Conservation (phyloP, 2,113 vertebrate species). For the Mesoclemmys tuberculata region DNA sequence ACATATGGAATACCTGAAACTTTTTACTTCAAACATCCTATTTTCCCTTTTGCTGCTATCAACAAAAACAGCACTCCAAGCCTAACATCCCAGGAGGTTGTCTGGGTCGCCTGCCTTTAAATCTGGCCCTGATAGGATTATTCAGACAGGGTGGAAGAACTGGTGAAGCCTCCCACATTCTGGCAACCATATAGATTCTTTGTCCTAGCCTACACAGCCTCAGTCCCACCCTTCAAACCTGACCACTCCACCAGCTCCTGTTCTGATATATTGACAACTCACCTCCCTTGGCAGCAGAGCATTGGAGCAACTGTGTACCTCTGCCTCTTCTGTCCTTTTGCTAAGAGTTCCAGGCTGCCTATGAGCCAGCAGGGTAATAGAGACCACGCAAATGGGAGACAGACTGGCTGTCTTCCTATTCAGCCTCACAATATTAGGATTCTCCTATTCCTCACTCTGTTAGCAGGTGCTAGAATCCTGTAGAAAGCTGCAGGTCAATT, state of each 20-base stretch:
- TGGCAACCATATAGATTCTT: neutral
- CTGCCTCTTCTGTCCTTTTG: fast-evolving
- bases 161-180: neutral
- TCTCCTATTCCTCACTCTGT: neutral
- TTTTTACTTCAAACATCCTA: too few species aligned
- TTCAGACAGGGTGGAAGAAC: neutral
- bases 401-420: neutral
- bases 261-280: neutral
- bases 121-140: neutral
- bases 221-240: neutral
- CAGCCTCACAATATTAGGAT: neutral
- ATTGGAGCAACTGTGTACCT: neutral
- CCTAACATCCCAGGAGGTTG: too few species aligned
- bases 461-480: neutral
- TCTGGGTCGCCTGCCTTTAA: too few species aligned
- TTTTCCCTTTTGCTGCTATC: too few species aligned
- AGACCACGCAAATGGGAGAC: neutral
- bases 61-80: too few species aligned
- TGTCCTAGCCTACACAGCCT: neutral
- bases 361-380: neutral
- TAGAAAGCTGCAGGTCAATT: neutral
- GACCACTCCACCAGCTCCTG: neutral
- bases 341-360: neutral
- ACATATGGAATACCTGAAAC: too few species aligned
- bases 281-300: neutral